Base-by-base conservation (phyloP, 2,113 vertebrate species). In the Triplophysa siluroides region DNA sequence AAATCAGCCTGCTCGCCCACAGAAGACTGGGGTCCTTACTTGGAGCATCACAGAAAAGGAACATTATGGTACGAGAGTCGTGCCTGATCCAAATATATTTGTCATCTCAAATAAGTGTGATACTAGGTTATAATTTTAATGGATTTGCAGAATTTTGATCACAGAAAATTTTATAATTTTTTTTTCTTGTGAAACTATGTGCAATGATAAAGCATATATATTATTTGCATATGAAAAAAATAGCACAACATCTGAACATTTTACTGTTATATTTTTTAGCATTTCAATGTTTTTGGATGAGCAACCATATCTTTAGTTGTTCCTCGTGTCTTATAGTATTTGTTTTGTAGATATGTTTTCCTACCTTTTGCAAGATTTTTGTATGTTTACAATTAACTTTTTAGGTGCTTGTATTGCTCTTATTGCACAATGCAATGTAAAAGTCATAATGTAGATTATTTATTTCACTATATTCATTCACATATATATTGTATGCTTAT, bases 1-100 rank as follows among this genome's bases (percentile, higher is more conserved):
- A 84, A 85, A 79, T 89, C 79, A 8, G 86, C 92, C 77, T 96
- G 94, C 80, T 91, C 78, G 24, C 94, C 97, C 0, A 78, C 94
- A 76, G 81, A 93, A 47, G 94, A 93, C 56, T 99, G 97, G 96
- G 96, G 95, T 3, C 97, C 97, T 1, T 96, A 92, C 83, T 87
- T 99, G 87, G 91, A 93, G 7, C 2, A 83, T n/a, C 92, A 98
- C 84, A 92, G 95, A 67, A 92, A n/a, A 93, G 8, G 94, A 94
- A n/a, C 91, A 93, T 54, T 98, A 98, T 83, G 86, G 54, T n/a
- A 4, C 84, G 87, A 33, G 8, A 4, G n/a, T 0, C 41, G 75
- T 69, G 33, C 62, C 75, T 21, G 85, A 69, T 4, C 0, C 65
- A 60, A 66, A 90, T 67, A 41, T 90, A 7, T 88, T 79, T 23